Evolutionary conservation across 2,888 invertebrate genomes (phyloP).

Genomic region (Eupithecia inturbata): DNA sequence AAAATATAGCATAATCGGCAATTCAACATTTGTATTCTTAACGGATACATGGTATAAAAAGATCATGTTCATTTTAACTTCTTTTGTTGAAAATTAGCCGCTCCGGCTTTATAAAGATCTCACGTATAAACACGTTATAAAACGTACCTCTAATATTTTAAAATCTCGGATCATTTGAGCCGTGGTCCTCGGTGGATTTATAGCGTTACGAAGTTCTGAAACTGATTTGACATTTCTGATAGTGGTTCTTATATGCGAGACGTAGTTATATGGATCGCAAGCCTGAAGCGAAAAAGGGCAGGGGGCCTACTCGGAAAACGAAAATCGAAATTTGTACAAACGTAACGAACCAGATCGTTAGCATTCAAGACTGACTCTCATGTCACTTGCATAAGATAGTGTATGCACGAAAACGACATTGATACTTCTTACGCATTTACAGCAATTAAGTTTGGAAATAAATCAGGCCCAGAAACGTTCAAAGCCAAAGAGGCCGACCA

Average conservation of each 20-base stretch:
- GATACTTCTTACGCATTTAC: too few relatives aligned
- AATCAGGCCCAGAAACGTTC: too few relatives aligned
- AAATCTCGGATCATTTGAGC: conserved; percentile 51
- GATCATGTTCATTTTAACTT: conserved; percentile 77
- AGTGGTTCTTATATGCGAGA: neutral
- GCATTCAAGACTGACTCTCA: too few relatives aligned
- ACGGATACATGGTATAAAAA: conserved; percentile 74
- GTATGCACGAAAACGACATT: too few relatives aligned
- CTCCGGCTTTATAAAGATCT: conserved; percentile 66
- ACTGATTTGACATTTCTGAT: neutral
- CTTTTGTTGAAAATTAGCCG: conserved; percentile 77
- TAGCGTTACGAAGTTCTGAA: neutral
- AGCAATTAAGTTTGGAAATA: too few relatives aligned
- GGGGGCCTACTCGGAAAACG: too few relatives aligned
- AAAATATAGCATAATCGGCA: conserved; percentile 79
- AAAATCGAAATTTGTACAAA: too few relatives aligned
- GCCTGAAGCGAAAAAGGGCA: neutral
- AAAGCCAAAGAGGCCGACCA: too few relatives aligned
- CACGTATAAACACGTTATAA: conserved; percentile 78
- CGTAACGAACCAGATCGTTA: too few relatives aligned
- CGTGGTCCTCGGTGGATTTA: neutral
- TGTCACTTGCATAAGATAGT: too few relatives aligned
- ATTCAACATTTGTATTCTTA: conserved; percentile 75
- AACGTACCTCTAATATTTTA: conserved; percentile 76
- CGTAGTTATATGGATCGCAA: neutral